Percentiles rank a stretch among this genome's conserved stretches.
Conservation (phyloP, 2,113 vertebrate genomes). For the Passer montanus region DNA sequence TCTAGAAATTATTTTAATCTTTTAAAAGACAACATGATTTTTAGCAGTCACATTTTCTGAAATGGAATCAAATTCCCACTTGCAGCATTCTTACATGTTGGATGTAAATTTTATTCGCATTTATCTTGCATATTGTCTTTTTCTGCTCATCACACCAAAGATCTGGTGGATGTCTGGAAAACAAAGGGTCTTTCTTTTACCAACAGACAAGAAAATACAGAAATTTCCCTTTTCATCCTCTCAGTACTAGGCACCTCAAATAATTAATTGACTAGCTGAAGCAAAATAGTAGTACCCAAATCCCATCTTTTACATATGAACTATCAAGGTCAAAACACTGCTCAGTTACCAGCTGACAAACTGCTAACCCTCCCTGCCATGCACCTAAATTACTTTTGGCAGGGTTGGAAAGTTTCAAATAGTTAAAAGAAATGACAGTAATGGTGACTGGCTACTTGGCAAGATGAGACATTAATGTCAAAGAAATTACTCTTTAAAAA, state of each 20-base stretch:
- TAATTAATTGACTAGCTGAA: constrained; percentile 20
- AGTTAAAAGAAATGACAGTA: constrained; percentile 65
- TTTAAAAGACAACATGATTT: constrained; percentile 26
- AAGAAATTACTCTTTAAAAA: constrained; percentile 78
- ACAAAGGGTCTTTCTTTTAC: neutral
- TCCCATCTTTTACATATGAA: neutral
- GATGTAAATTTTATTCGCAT: constrained; percentile 14
- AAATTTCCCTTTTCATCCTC: neutral
- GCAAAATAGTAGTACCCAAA: constrained; percentile 1
- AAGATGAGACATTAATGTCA: constrained; percentile 79
- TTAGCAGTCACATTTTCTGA: neutral
- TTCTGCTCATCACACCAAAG: constrained; percentile 25
- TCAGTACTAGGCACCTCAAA: neutral
- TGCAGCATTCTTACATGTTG: neutral
- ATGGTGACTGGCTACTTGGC: constrained; percentile 75
- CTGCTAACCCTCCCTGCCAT: neutral
- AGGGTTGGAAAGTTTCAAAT: constrained; percentile 67
- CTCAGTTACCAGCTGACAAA: neutral
- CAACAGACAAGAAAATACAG: constrained; percentile 29
- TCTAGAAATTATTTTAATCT: neutral
- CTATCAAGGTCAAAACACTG: constrained; percentile 17
- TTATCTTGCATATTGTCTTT: constrained; percentile 16
- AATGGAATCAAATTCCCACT: constrained; percentile 33
- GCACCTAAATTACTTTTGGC: constrained; percentile 54
- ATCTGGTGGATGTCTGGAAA: constrained; percentile 8